Evolutionary conservation across 2,888 invertebrate species (phyloP), one percentile per base, ranked within the genome.

Genomic region (Prosopocoilus inquinatus): DNA sequence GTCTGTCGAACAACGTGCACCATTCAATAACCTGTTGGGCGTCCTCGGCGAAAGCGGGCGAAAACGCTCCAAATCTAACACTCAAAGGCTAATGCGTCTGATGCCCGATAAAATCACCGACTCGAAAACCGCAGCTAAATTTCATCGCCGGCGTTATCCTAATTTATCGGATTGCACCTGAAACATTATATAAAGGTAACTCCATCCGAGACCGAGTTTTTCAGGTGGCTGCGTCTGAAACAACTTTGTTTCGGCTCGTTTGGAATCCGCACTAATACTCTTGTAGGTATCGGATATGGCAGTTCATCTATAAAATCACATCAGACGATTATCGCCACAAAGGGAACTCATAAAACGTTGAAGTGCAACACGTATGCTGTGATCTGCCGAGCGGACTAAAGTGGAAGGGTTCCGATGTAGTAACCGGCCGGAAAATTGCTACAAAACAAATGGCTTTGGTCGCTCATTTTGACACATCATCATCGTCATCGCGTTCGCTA

Each of bases 301-400:
- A 72, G 71, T 71, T 73, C 74, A 73, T 70, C 73, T 75, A 74
- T 75, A 66, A 75, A 75, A 75, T 75, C 73, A 73, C 73, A 75
- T 75, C 73, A 74, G 41, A 70, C 69, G 71, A 72, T 74, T 74
- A 73, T 68, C 67, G 69, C 65, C 60, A 62, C 66, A 65, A 62
- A 50, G 50, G 58, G n/a, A 38, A 41, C 47, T 33, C 43, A 51
- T 44, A 46, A 35, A 48, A 51, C 58, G 50, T 34, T 53, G 41
- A 28, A 49, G 15, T 41, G 54, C 41, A 12, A 9, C 34, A 43
- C 55, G 47, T 35, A 62, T 61, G 64, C 71, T 74, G 71, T 75
- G 75, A 74, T 74, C 74, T 72, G 57, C 68, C 63, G 68, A 68
- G 72, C 74, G 47, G 62, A 66, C 55, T 57, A 53, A 55, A 52